Evolutionary conservation across 2,113 vertebrate genomes (phyloP).

Genomic region (Perca schrenkii): DNA sequence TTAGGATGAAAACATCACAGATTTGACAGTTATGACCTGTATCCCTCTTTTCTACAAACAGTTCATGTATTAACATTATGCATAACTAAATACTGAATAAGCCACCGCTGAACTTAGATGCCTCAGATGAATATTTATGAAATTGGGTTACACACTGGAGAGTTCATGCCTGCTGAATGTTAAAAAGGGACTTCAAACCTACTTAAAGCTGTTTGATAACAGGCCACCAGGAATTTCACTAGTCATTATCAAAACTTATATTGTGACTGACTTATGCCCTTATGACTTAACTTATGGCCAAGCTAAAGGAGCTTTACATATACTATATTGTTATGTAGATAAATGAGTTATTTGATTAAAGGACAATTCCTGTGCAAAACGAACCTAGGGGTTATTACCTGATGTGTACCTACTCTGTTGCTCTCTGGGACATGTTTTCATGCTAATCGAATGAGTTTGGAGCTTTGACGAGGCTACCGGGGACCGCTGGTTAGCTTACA

Average conservation of each 20-base stretch:
- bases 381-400: too few species aligned
- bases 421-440: too few species aligned
- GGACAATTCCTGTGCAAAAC: too few species aligned
- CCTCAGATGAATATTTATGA: slow-evolving; percentile 68
- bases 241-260: slow-evolving; percentile 16
- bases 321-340: background rate
- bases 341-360: background rate
- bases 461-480: too few species aligned
- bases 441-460: too few species aligned
- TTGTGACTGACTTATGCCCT: background rate
- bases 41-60: slow-evolving; percentile 34
- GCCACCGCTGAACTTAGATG: slow-evolving; percentile 43
- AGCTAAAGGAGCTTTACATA: background rate
- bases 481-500: too few species aligned
- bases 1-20: slow-evolving; percentile 19
- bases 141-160: slow-evolving; percentile 33
- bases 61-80: slow-evolving; percentile 31
- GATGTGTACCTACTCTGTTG: too few species aligned
- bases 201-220: slow-evolving; percentile 33
- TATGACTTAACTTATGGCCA: background rate
- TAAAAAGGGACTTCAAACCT: slow-evolving; percentile 45
- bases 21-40: slow-evolving; percentile 27
- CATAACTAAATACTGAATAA: slow-evolving; percentile 53
- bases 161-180: slow-evolving; percentile 36
- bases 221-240: slow-evolving; percentile 31